Base-by-base conservation (phyloP, 2,888 invertebrate species). In the Tachina fera region DNA sequence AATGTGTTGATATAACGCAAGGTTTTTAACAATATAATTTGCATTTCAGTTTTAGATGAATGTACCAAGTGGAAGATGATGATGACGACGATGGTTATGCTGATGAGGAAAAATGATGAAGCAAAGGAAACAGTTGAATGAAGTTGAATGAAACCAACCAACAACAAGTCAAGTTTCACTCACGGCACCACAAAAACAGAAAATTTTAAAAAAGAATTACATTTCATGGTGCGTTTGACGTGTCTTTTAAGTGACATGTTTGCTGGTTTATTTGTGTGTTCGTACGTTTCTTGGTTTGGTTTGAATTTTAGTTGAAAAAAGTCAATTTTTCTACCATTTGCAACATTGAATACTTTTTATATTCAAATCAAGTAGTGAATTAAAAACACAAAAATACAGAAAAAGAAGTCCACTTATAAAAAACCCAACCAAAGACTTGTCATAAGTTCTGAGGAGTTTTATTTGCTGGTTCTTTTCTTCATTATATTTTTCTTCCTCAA, bases 1-100 rank as follows among this genome's bases (percentile, higher is more conserved):
- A 86, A 86, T 86, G 86, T 86, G 86, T 86, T 86, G 83, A 86
- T 86, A 86, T 83, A 86, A 86, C 86, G 86, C 86, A 86, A 83
- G 83, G 86, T 80, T 86, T 81, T 86, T 86, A 83, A 83, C 83
- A 86, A 86, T 83, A 86, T 86, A 83, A 87, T 87, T 87, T 85
- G 87, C 87, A 87, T 87, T 85, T 87, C 75, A 71, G 58, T 65
- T 74, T 78, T 58, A 82, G 74, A 72, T 74, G 78, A 67, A 72
- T 86, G 58, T 67, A 79, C 65, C 63, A 45, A 72, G 16, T 53
- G 58, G 56, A 31, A 56, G 78, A 68, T 51, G 81, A 60, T 41
- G 74, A 72, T 80, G 75, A 41, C 16, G 65, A 65, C 13, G 53
- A 61, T 53, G 71, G 53, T 41, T 58, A 53, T 60, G 58, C 3